Evolutionary conservation across 1,140 invertebrate genomes (phyloP), one percentile per base, ranked within the genome.

Genomic region (Drosophila biarmipes): DNA sequence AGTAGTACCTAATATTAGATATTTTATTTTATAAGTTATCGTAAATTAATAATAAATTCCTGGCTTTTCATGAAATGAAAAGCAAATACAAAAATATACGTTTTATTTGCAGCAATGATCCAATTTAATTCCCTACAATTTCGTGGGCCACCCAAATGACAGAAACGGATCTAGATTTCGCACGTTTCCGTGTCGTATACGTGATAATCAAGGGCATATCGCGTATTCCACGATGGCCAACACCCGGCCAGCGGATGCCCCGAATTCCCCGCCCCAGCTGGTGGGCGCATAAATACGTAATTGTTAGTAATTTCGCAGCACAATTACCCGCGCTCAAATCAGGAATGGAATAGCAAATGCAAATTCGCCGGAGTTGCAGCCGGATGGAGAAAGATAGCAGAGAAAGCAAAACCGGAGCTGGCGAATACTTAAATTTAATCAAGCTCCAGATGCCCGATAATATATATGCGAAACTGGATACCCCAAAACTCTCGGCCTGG

Each of bases 381-480:
- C 40, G 15, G 15, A 24, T 21, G 19, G 31, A 2, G 2, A 27
- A 24, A n/a, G 8, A 4, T 4, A 24, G 2, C 19, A 0, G 10
- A 6, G 14, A 2, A 55, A 21, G 14, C n/a, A 29, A 12, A 45
- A 21, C 19, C 38, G 29, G 37, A 15, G 8, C 42, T 46, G 14
- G 59, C 52, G 40, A 43, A 64, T 78, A 56, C 75, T 82, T 79
- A 76, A 87, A 87, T 87, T 87, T 87, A 87, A 87, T 87, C 82
- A 87, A 87, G 71, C 66, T 63, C 56, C 8, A 40, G 49, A 40
- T 68, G 57, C 55, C 55, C 29, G n/a, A 38, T 48, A 15, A 27
- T 29, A 29, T n/a, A 29, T 56, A 17, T 15, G 54, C 15, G 46
- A 24, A 37, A 58, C 29, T 51, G 11, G 29, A 45, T 46, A 27